Base-by-base conservation (phyloP, 1,140 invertebrate species). In the Caenorhabditis briggsae region DNA sequence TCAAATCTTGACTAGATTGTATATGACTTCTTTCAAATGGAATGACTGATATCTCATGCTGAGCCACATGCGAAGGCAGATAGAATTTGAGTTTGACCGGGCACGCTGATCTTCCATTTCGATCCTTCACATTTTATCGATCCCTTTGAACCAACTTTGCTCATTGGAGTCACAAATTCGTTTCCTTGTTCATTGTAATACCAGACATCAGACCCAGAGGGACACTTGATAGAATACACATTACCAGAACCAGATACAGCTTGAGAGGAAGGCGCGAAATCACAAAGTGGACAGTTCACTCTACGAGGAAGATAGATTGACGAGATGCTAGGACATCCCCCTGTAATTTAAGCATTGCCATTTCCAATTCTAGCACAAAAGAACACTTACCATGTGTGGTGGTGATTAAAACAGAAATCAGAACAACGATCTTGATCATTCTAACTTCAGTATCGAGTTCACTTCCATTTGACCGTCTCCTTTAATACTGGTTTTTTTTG, bases 111-210 rank as follows among this genome's bases (percentile, higher is more conserved):
- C 43, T 46, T 74, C 65, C 65, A 74, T 74, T 74, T 74, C 41
- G 65, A 74, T 18, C 65, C 65, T 9, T 74, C 65, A n/a, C 65
- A 74, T 43, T 74, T 74, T 16, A 74, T 74, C 1, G 9, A 6
- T 74, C 65, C 65, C 46, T 74, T 74, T 46, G 65, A 18, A n/a
- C 65, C 65, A 48, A 74, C 65, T 48, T 74, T 74, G n/a, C 41
- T 74, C 65, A 74, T 74, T 46, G 65, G 65, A 16, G 65, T 74
- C 65, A 74, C 65, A 25, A 74, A 74, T 48, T 74, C 65, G n/a
- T 46, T 43, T 9, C 65, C 65, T 18, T 74, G 12, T n/a, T 74
- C 65, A n/a, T 74, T 74, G 43, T 74, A 74, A n/a, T 74, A 74
- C 65, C 65, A 74, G 6, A 74, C 65, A 46, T 74, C 65, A 46